phyloP scores from a whole-genome alignment of 2,888 invertebrate species.

The Stratiomys singularior region DNA sequence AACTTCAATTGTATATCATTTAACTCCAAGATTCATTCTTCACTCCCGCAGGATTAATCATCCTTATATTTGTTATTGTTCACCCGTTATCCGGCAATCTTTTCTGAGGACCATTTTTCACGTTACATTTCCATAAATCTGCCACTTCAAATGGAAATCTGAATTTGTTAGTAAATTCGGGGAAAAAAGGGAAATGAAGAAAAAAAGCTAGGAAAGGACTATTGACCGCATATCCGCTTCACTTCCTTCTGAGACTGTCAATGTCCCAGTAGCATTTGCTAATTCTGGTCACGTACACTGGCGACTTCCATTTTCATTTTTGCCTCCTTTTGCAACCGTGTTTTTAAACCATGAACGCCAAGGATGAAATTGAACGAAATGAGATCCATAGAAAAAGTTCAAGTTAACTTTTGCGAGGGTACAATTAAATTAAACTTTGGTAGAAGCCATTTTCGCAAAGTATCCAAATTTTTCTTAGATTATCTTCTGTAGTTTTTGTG shows the following conservation, averaged over 20 bases:
- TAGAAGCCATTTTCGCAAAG: slow-evolving; percentile 39
- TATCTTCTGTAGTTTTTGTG: not conserved
- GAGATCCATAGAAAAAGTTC: slow-evolving; percentile 2
- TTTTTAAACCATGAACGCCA: not conserved
- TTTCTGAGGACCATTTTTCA: not conserved
- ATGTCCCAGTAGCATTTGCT: not conserved
- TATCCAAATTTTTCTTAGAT: not conserved
- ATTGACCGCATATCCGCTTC: too few relatives aligned
- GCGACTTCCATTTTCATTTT: not conserved
- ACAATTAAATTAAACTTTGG: slow-evolving; percentile 51
- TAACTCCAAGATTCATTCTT: too few relatives aligned
- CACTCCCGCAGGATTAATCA: too few relatives aligned
- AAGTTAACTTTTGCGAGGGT: slow-evolving; percentile 45
- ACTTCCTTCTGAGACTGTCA: not conserved
- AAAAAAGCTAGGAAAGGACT: not conserved
- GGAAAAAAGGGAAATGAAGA: not conserved
- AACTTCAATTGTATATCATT: too few relatives aligned
- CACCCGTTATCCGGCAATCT: not conserved
- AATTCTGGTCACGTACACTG: slow-evolving; percentile 47
- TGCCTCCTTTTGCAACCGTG: not conserved
- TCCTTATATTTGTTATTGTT: too few relatives aligned
- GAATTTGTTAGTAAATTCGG: slow-evolving; percentile 44
- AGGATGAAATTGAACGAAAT: not conserved
- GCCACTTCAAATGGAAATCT: slow-evolving; percentile 47
- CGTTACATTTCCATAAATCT: slow-evolving; percentile 50